Conservation (phyloP, 2,797 vertebrate genomes). For the Dipus sagitta region DNA sequence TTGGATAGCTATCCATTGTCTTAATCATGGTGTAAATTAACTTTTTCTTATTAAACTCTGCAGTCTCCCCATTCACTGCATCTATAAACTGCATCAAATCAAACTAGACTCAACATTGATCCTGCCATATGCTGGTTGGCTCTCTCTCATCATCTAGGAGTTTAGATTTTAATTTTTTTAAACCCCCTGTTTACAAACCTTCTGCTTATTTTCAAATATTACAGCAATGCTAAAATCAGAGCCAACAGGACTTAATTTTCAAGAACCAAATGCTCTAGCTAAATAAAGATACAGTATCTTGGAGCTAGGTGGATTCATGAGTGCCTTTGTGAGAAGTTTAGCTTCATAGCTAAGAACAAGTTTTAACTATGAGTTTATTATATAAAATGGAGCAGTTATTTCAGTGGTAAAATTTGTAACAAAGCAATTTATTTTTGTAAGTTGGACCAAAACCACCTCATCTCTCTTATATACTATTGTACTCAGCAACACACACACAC, state of each 20-base stretch:
- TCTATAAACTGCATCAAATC: constrained; percentile 40
- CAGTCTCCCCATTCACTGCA: not conserved
- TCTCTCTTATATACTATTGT: not conserved
- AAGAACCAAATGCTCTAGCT: constrained; percentile 57
- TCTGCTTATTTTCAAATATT: constrained; percentile 75
- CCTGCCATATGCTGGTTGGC: constrained; percentile 48
- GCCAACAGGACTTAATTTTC: constrained; percentile 45
- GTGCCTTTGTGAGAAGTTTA: not conserved
- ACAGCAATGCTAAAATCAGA: constrained; percentile 27
- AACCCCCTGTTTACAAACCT: constrained; percentile 70
- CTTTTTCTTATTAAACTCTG: not conserved
- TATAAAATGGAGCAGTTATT: not conserved
- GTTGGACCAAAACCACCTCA: not conserved
- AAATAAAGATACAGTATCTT: constrained; percentile 58
- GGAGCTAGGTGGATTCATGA: constrained; percentile 1
- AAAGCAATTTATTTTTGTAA: constrained; percentile 35
- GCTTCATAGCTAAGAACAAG: constrained; percentile 12
- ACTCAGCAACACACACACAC: not conserved
- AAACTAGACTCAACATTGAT: constrained; percentile 30
- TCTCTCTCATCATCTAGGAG: constrained; percentile 1
- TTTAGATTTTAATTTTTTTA: constrained; percentile 59
- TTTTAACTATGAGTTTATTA: constrained; percentile 15
- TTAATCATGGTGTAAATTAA: not conserved
- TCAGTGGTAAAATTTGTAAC: not conserved
- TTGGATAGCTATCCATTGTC: not conserved